Evolutionary conservation across 2,113 vertebrate genomes (phyloP).

Genomic region (Geococcyx californianus): DNA sequence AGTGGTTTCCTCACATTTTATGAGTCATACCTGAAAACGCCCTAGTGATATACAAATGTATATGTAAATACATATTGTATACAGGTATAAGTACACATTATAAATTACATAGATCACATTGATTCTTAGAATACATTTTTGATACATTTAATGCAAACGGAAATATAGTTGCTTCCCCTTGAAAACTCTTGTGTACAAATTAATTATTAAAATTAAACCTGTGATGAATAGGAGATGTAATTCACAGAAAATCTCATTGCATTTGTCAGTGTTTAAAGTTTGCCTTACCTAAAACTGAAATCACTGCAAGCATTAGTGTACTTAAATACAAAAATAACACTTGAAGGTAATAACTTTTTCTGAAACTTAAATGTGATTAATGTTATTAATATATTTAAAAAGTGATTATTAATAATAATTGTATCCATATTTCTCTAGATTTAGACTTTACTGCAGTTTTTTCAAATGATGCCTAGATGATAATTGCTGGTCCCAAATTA

Average conservation of each 20-base stretch:
- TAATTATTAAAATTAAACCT: background rate
- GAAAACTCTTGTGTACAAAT: background rate
- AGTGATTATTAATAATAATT: background rate
- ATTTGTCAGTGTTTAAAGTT: background rate
- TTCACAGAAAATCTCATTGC: background rate
- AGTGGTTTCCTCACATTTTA: background rate
- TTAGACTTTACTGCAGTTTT: background rate
- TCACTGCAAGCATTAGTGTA: background rate
- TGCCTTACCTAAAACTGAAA: background rate
- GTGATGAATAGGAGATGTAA: background rate
- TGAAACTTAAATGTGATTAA: background rate
- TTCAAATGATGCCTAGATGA: background rate
- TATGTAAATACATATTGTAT: background rate
- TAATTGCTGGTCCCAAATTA: background rate
- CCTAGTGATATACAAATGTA: background rate
- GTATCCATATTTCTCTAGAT: background rate
- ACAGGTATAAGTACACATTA: fast-evolving
- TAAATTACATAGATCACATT: background rate
- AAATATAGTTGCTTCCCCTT: background rate
- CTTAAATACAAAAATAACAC: background rate
- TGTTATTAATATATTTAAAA: too few relatives aligned
- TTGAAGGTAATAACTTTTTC: background rate
- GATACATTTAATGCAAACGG: background rate
- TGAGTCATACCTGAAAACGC: background rate
- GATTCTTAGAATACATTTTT: background rate